Evolutionary conservation across 1,140 invertebrate genomes (phyloP).

Genomic region (Cydia pomonella): DNA sequence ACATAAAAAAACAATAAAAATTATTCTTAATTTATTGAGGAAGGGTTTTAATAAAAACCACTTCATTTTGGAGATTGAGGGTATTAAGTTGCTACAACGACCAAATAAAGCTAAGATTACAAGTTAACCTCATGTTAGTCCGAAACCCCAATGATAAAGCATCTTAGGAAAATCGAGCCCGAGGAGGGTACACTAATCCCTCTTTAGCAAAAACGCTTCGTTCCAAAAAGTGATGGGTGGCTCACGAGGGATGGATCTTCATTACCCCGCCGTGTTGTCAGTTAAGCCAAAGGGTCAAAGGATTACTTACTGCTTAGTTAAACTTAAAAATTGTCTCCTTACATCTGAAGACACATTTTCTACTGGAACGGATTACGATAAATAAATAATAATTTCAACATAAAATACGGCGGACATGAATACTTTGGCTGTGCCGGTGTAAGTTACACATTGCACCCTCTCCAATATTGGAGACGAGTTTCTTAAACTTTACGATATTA

Average conservation of each 20-base stretch:
- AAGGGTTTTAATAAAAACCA: constrained; percentile 56
- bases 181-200: constrained; percentile 77
- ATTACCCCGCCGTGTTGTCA: constrained; percentile 75
- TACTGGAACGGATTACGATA: not conserved
- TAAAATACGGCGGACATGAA: constrained; percentile 7
- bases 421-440: constrained; percentile 9
- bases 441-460: constrained; percentile 44
- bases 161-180: constrained; percentile 74
- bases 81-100: constrained; percentile 71
- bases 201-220: constrained; percentile 80
- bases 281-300: constrained; percentile 69
- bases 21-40: constrained; percentile 48
- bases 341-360: not conserved
- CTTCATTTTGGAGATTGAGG: constrained; percentile 66
- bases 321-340: constrained; percentile 52
- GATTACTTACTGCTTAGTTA: constrained; percentile 69
- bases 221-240: constrained; percentile 78
- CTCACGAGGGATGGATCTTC: constrained; percentile 72
- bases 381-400: constrained; percentile 8
- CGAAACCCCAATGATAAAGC: constrained; percentile 78
- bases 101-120: constrained; percentile 80
- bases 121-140: constrained; percentile 79
- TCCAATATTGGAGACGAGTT: constrained; percentile 44
- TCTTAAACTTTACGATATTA: constrained; percentile 41
- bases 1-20: constrained; percentile 4